Base-by-base conservation (phyloP, 2,888 invertebrate species). In the Itoplectis maculator region DNA sequence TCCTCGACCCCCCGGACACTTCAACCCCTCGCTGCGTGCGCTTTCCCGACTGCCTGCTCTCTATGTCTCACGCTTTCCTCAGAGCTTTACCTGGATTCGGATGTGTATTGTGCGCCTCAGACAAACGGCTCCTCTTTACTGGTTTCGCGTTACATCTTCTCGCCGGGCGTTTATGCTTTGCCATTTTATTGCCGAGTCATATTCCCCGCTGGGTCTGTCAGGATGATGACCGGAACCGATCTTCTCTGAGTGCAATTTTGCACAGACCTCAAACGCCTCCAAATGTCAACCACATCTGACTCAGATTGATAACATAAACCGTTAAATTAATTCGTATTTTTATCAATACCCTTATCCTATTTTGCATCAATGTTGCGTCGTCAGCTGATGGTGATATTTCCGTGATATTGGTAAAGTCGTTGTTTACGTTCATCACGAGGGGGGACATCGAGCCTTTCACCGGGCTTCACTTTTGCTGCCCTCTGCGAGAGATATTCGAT, bases 1-100 rank as follows among this genome's bases (percentile, higher is more conserved):
- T 77, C 76, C 79, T 49, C 69, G 63, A 76, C 72, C 63, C 69
- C n/a, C 74, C 49, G 69, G 51, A 66, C 78, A 73, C 82, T 80
- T 78, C 74, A 69, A 78, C 79, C 56, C 20, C 45, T 61, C 74
- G 66, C 75, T 69, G 54, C 37, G 49, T 76, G 51, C 72, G 73
- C 23, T 66, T 76, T 79, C 37, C 54, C 29, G 45, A 63, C 70
- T 77, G 37, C 35, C 51, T 45, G 37, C 29, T 68, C 29, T 82
- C 70, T 65, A 47, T 51, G 42, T 47, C 42, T 65, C 45, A 47
- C 59, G 29, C 5, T 23, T 68, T 29, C n/a, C 18, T 45, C 18
- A 37, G 47, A 5, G 47, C 49, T 74, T 73, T 59, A 29, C 61
- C 56, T 65, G 42, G 42, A 74, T 56, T 65, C 47, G 61, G 47